Evolutionary conservation across 2,797 vertebrate genomes (phyloP), one percentile per base, ranked within the genome.

Genomic region (Rhabdomys pumilio): DNA sequence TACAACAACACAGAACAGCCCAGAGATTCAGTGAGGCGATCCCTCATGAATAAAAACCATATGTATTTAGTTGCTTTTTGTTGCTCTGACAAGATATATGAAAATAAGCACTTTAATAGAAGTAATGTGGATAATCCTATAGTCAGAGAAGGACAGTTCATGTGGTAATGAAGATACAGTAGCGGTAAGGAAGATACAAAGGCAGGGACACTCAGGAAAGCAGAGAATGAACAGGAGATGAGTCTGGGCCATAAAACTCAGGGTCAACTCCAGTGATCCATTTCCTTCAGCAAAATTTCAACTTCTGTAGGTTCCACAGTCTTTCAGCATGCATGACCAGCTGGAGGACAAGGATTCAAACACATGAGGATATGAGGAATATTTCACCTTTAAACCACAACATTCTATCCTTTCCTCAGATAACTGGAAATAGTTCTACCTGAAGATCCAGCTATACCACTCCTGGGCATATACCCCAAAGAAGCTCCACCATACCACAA

Each of bases 11-110:
- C 83, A 85, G 31, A 85, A 53, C 20, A 53, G 44, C 5, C 20
- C 31, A 85, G 59, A 4, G 44, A 12, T 55, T 44, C 26, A 82
- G 31, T 84, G 14, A 24, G 44, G n/a, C 1, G 12, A 82, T 26
- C 15, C 76, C 22, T 93, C 50, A 85, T 41, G 41, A 81, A 8
- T 41, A 67, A 3, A 82, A 77, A 84, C 90, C 14, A 4, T 81
- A 57, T n/a, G 65, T 93, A 75, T 83, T 69, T 93, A 75, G 69
- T 57, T 20, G 2, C 67, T 76, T 94, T 31, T 72, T 93, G 31
- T 57, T 88, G 22, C n/a, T 73, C 2, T 73, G 67, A 59, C 31
- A 9, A 57, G 31, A 87, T 87, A 38, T 19, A 53, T 57, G 22
- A 73, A 26, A 73, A 73, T 15, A 38, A 55, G 1, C n/a, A 87